These are phyloP conservation scores for Gouania willdenowi DNA, from an alignment of 2,797 vertebrate species.

Conservation along the genomic window DNA sequence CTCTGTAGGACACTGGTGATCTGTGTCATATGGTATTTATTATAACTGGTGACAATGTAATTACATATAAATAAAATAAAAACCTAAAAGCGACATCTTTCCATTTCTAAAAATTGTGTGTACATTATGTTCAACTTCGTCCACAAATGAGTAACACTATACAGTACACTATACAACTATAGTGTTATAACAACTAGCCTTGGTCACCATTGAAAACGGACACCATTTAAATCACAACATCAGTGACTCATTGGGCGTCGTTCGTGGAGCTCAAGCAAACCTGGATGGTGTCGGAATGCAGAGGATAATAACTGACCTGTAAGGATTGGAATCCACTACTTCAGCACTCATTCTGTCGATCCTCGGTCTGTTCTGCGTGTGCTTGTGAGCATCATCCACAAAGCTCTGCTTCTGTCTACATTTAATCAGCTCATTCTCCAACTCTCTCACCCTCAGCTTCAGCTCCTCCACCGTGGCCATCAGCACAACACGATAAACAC, in stretches of 20 bases:
- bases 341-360: conserved; percentile 91
- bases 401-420: conserved; percentile 65
- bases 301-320: conserved; percentile 77
- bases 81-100: no score
- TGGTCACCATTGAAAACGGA: no score
- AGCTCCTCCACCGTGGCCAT: conserved; percentile 81
- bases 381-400: conserved; percentile 45
- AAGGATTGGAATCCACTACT: conserved; percentile 94
- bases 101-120: no score
- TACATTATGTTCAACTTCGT: no score
- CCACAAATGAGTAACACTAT: no score
- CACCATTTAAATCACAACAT: no score
- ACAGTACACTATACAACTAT: no score
- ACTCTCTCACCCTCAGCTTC: conserved; percentile 80
- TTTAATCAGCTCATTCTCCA: conserved; percentile 87
- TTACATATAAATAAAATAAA: no score
- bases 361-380: conserved; percentile 65
- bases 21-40: no score
- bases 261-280: not conserved
- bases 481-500: not conserved
- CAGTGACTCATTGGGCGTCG: conserved; percentile 52
- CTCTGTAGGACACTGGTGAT: no score
- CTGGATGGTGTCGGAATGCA: not conserved
- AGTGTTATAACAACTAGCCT: no score
- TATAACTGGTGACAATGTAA: no score